These are phyloP conservation scores for Ceyx melanurus DNA, from an alignment of 2,113 vertebrate genomes.

Conservation along the genomic window DNA sequence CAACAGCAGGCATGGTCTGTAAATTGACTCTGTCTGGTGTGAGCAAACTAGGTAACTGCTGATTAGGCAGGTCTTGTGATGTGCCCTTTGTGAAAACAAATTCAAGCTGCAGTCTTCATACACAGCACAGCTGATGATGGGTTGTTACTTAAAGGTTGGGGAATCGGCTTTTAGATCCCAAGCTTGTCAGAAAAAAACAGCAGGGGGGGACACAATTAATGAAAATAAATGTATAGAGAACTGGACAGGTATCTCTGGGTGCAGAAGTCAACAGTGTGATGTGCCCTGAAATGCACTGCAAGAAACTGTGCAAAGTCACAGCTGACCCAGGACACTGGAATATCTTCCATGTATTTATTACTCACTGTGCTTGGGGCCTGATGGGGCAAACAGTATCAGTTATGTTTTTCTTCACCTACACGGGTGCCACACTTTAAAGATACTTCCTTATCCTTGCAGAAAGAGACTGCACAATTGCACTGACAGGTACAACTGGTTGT, in stretches of 20 bases:
- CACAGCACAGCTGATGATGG: slow-evolving; percentile 8
- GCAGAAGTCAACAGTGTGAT: not conserved
- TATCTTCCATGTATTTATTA: not conserved
- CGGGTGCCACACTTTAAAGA: not conserved
- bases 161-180: slow-evolving; percentile 4
- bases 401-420: not conserved
- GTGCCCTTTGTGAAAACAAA: slow-evolving; percentile 51
- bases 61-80: slow-evolving; percentile 48
- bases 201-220: slow-evolving; percentile 43
- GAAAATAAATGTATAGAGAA: slow-evolving; percentile 38
- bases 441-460: not conserved
- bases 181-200: slow-evolving; percentile 35
- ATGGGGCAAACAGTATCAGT: not conserved
- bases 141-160: slow-evolving; percentile 29
- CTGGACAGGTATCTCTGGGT: not conserved
- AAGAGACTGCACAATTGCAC: not conserved
- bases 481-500: not conserved
- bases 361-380: slow-evolving; percentile 22
- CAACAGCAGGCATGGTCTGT: slow-evolving; percentile 42
- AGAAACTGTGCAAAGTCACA: not conserved
- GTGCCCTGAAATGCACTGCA: not conserved
- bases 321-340: not conserved
- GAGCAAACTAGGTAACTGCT: slow-evolving; percentile 55
- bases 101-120: not conserved
- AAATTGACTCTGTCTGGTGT: slow-evolving; percentile 60